Percentiles rank a stretch among this genome's conserved stretches.
Evolutionary conservation across 1,140 invertebrate species (phyloP).

Genomic region (Coptotermes formosanus): DNA sequence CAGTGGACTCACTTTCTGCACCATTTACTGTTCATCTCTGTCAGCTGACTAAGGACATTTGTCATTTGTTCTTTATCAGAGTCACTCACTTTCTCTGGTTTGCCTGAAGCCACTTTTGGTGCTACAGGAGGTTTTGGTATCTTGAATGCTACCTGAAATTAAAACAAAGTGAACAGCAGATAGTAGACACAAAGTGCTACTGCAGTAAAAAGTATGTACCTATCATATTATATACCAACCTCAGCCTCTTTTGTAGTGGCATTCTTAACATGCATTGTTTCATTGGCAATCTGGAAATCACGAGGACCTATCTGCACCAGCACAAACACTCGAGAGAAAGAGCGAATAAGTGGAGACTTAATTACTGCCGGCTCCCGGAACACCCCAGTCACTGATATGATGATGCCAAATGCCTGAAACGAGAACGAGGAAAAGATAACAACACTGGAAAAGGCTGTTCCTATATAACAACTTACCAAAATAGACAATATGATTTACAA

Average conservation of each 20-base stretch:
- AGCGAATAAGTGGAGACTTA: conserved; percentile 21
- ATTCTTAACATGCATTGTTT: conserved; percentile 30
- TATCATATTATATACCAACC: not conserved
- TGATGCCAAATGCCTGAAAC: not conserved
- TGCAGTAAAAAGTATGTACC: no score
- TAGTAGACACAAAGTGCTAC: no score
- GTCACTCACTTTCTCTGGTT: conserved; percentile 18
- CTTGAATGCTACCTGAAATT: not conserved
- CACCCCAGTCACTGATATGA: conserved; percentile 28
- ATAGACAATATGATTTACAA: no score
- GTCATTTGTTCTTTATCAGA: conserved; percentile 27
- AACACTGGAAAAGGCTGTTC: no score
- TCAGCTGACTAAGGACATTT: conserved; percentile 16
- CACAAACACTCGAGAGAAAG: conserved; percentile 32
- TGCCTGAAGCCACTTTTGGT: conserved; percentile 2
- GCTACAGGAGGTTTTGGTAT: not conserved
- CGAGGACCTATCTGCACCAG: conserved; percentile 8
- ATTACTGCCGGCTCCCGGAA: conserved; percentile 28
- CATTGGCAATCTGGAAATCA: conserved; percentile 30
- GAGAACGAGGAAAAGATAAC: not conserved
- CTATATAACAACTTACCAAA: no score
- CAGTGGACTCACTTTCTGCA: conserved; percentile 20
- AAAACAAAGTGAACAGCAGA: no score
- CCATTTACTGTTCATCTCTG: conserved; percentile 31
- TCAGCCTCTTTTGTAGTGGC: conserved; percentile 31